Conservation (phyloP, 53 echinoderm and acorn worm species). For the Luidia sarsii region DNA sequence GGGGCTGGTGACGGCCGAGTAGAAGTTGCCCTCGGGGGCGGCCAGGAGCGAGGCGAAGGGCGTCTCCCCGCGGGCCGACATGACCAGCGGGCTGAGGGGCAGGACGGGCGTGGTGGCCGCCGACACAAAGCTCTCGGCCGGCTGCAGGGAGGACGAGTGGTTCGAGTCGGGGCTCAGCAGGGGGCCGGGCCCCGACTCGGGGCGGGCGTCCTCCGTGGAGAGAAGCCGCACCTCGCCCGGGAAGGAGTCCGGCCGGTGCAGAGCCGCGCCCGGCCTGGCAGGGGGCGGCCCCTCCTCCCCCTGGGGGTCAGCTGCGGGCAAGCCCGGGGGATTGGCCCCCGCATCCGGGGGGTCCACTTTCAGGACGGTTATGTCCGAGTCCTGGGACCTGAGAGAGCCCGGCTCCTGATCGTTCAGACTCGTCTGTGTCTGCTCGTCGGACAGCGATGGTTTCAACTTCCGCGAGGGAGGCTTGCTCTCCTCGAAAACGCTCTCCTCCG, state of each 20-base stretch:
- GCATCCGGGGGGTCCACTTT: neutral
- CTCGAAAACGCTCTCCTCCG: neutral
- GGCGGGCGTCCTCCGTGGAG: neutral
- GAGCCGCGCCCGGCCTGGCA: neutral
- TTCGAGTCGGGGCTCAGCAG: slow-evolving; percentile 10
- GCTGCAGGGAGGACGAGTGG: slow-evolving; percentile 26
- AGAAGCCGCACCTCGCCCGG: neutral
- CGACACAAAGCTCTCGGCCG: slow-evolving; percentile 51
- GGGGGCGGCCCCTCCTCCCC: neutral
- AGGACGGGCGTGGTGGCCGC: slow-evolving; percentile 55
- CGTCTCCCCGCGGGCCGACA: slow-evolving; percentile 54
- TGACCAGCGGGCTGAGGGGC: slow-evolving; percentile 23
- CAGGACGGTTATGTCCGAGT: slow-evolving; percentile 12
- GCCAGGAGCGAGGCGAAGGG: slow-evolving; percentile 57
- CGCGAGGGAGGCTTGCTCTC: neutral
- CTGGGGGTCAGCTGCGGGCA: neutral
- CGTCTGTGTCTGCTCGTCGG: slow-evolving; percentile 51
- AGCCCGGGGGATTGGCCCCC: neutral
- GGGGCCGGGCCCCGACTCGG: neutral
- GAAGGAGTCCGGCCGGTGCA: slow-evolving; percentile 32
- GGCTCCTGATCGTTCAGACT: slow-evolving; percentile 18
- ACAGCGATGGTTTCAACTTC: neutral
- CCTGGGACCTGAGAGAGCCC: neutral
- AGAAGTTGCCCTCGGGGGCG: slow-evolving; percentile 22
- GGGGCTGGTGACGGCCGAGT: slow-evolving; percentile 47